Evolutionary conservation across 1,140 invertebrate genomes (phyloP), one percentile per base, ranked within the genome.

Genomic region (Anagrus nilaparvatae): DNA sequence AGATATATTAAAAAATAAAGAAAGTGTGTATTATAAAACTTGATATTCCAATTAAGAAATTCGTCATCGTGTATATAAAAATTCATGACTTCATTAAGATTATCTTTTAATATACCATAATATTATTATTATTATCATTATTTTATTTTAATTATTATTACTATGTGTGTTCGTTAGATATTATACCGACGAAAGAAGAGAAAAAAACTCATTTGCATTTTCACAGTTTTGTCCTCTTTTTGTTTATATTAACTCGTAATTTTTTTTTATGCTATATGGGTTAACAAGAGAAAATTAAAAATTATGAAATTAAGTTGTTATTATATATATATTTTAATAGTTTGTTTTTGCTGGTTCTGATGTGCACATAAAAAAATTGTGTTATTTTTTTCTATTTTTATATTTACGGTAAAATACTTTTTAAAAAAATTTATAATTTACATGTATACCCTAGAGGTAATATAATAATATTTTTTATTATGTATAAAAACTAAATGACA

Each of bases 1-100:
- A n/a, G n/a, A n/a, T n/a, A n/a, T n/a, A n/a, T n/a, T n/a, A n/a
- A n/a, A n/a, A n/a, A n/a, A n/a, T n/a, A n/a, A n/a, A n/a, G n/a
- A n/a, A n/a, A n/a, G n/a, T n/a, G n/a, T n/a, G n/a, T 5, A 23
- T 7, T 13, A 18, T 19, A 18, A 5, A 14, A 3, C 39, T 40
- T 43, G 34, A 43, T 52, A 53, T 63, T 58, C 56, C 53, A 65
- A 66, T 64, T 66, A 63, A 64, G 60, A 63, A 61, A 56, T 65
- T 61, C 52, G 56, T 55, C 54, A 56, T 50, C 49, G 50, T 58
- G 49, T 48, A 55, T 50, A 55, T 53, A 53, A n/a, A n/a, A 51
- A 37, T 42, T 48, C 46, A 48, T 39, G 43, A 48, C 46, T 48
- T 42, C 38, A 43, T 44, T 34, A 23, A 13, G 10, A n/a, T n/a